These are phyloP conservation scores for Asarcornis scutulata DNA, from an alignment of 2,113 vertebrate genomes.

Conservation along the genomic window DNA sequence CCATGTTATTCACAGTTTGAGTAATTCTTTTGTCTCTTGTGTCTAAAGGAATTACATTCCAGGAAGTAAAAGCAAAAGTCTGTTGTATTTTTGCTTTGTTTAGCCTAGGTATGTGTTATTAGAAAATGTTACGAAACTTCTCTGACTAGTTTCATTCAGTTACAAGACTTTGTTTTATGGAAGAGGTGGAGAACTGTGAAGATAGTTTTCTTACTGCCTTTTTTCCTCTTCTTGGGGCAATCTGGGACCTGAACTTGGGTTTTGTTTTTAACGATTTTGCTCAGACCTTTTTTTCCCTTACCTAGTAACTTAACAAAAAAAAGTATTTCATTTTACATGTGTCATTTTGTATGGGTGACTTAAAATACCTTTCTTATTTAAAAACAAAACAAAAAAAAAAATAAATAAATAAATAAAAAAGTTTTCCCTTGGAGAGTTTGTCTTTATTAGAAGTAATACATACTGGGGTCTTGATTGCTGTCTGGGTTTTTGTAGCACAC, in stretches of 20 bases:
- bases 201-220: neutral
- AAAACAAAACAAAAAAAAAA: too few species aligned
- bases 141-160: neutral
- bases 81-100: neutral
- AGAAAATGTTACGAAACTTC: neutral
- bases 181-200: neutral
- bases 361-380: neutral
- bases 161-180: neutral
- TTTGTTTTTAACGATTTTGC: neutral
- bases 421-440: neutral
- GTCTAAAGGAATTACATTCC: neutral
- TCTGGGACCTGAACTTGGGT: neutral
- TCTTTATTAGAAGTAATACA: neutral
- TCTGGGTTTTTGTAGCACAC: neutral
- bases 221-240: neutral
- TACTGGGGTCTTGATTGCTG: neutral
- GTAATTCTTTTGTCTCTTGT: neutral
- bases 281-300: neutral
- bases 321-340: neutral
- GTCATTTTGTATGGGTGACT: neutral
- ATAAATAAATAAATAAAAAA: neutral
- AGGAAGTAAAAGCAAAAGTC: conserved; percentile 16
- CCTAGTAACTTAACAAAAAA: neutral
- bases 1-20: neutral
- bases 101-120: neutral